Conservation (phyloP, 2,797 vertebrate species). For the Apodemus agrarius region DNA sequence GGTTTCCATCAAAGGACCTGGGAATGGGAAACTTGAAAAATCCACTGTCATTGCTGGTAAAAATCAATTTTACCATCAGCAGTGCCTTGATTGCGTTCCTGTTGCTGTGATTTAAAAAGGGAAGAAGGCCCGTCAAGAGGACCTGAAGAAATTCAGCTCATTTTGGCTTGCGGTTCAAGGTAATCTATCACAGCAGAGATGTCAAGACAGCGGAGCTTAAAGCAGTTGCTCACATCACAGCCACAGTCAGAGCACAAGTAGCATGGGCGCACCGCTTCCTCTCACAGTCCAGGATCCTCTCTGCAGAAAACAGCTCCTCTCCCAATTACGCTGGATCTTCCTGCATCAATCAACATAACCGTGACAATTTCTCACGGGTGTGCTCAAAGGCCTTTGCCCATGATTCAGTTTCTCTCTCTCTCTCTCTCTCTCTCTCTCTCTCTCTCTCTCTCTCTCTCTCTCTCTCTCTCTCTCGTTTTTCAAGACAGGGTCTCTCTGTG, state of each 20-base stretch:
- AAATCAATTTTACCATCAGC: not conserved
- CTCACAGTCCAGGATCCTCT: not conserved
- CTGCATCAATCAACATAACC: not conserved
- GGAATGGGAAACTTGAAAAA: not conserved
- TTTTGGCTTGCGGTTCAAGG: not conserved
- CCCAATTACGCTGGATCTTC: not conserved
- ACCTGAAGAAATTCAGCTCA: not conserved
- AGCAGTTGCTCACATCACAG: not conserved
- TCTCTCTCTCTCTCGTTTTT: too few relatives aligned
- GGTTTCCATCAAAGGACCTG: constrained; percentile 1
- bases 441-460: too few relatives aligned
- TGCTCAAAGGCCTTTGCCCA: not conserved
- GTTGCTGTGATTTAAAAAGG: not conserved
- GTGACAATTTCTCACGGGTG: not conserved
- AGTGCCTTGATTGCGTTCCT: not conserved
- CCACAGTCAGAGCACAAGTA: not conserved
- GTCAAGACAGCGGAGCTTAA: not conserved
- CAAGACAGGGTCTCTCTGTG: too few relatives aligned
- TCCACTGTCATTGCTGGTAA: not conserved
- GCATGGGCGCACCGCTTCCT: not conserved
- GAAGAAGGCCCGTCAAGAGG: not conserved
- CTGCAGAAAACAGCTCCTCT: not conserved
- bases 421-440: too few relatives aligned
- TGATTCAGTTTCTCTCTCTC: not conserved
- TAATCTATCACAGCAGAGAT: not conserved